Evolutionary conservation across 2,113 vertebrate species (phyloP).

Genomic region (Terrapene triunguis): DNA sequence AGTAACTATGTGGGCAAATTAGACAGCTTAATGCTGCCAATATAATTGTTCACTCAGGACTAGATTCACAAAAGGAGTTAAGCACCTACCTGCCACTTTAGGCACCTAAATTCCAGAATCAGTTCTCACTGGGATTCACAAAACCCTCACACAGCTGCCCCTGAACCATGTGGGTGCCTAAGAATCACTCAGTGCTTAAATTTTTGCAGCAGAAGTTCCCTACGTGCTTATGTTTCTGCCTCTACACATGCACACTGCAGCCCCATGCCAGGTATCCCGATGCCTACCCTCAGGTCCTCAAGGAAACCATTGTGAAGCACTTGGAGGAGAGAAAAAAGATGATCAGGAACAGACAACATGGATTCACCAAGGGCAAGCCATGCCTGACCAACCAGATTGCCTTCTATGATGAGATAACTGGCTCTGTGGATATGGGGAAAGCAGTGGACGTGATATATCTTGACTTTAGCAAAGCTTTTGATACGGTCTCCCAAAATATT

Average conservation of each 20-base stretch:
- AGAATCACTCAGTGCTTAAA: neutral
- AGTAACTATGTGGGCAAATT: neutral
- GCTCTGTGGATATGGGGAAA: no score
- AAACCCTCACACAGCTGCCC: neutral
- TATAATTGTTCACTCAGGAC: neutral
- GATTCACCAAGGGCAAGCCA: no score
- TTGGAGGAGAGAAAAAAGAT: no score
- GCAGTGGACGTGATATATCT: no score
- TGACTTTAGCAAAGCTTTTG: no score
- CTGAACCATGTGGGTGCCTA: neutral
- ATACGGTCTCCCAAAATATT: no score
- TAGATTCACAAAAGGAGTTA: neutral
- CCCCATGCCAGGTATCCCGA: no score
- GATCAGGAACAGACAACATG: no score
- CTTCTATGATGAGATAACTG: no score
- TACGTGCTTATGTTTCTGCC: neutral
- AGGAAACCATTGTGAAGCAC: no score
- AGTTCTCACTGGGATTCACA: neutral
- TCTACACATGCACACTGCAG: neutral
- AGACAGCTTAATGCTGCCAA: neutral
- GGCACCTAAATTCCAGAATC: neutral
- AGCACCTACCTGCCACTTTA: neutral
- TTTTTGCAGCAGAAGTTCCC: neutral
- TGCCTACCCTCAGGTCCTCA: neutral
- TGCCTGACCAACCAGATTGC: no score